phyloP scores from a whole-genome alignment of 2,888 invertebrate species.

The Diarsia rubi region DNA sequence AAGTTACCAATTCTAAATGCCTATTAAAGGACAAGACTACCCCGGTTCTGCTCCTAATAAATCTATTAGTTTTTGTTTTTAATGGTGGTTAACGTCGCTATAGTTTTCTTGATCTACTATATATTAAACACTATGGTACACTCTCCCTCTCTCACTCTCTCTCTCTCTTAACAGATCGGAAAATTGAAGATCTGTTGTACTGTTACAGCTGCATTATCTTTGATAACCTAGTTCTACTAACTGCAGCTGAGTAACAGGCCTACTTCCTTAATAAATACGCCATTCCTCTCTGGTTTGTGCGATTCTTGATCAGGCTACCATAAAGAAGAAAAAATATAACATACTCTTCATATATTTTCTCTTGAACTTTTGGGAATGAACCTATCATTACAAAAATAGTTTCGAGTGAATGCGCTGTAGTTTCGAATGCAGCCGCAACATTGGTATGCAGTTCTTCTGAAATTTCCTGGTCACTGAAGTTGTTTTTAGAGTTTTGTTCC shows the following conservation, averaged over 20 bases:
- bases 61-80: neutral
- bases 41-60: neutral
- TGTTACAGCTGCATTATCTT: too few species aligned
- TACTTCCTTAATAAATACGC: neutral
- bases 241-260: neutral
- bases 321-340: neutral
- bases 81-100: neutral
- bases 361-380: slow-evolving; percentile 31
- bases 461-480: slow-evolving; percentile 17
- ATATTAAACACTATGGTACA: too few species aligned
- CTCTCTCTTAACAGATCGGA: too few species aligned
- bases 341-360: neutral
- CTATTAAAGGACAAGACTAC: neutral
- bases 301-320: neutral
- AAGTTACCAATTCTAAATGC: neutral
- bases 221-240: too few species aligned
- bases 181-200: too few species aligned
- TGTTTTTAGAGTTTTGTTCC: neutral
- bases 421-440: slow-evolving; percentile 5
- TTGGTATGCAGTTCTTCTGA: slow-evolving; percentile 20
- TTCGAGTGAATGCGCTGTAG: neutral
- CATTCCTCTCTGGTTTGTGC: neutral
- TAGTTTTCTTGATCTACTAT: neutral
- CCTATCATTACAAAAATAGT: slow-evolving; percentile 15
- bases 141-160: too few species aligned